Base-by-base conservation (phyloP, 2,888 invertebrate genomes). In the Oscheius sp. region DNA sequence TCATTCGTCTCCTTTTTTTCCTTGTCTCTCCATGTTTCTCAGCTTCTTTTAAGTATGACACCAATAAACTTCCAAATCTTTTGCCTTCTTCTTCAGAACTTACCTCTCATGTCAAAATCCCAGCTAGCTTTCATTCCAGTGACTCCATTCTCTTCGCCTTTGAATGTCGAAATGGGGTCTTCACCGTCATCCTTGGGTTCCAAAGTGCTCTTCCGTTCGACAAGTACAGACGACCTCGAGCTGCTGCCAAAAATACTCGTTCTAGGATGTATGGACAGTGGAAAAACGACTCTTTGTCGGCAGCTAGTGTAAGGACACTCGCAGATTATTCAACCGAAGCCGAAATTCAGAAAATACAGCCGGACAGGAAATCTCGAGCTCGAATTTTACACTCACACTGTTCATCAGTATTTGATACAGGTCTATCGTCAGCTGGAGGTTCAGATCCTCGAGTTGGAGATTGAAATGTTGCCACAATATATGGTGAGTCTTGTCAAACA, bases 181-280 rank as follows among this genome's bases (percentile, higher is more conserved):
- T 53, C 68, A n/a, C 53, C 68, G 3, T 68, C 68, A n/a, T 55
- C 68, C 37, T 35, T 68, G 33, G 68, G 68, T 2, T 37, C 53
- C 10, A 68, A 68, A 53, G 55, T 68, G 13, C 68, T 68, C 37
- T 68, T 68, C 29, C 53, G 68, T 11, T 53, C 68, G 35, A 68
- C 55, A 9, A 68, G 68, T 35, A 55, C 37, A 32, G 55, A 53
- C 29, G 68, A 68, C 13, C n/a, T 68, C 42, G 68, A 68, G 7
- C 35, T 55, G 7, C 68, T 68, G 35, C 68, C 68, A n/a, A 68
- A 68, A 21, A 68, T 68, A 37, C 35, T 68, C 21, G 68, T 68
- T 71, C 58, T 48, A 74, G 74, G 74, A 33, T 74, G 74, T 58
- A 74, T 74, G 74, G 68, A 58, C 35, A 68, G 60, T 55, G 74